phyloP scores from a whole-genome alignment of 2,797 vertebrate species.

The Merluccius polli region DNA sequence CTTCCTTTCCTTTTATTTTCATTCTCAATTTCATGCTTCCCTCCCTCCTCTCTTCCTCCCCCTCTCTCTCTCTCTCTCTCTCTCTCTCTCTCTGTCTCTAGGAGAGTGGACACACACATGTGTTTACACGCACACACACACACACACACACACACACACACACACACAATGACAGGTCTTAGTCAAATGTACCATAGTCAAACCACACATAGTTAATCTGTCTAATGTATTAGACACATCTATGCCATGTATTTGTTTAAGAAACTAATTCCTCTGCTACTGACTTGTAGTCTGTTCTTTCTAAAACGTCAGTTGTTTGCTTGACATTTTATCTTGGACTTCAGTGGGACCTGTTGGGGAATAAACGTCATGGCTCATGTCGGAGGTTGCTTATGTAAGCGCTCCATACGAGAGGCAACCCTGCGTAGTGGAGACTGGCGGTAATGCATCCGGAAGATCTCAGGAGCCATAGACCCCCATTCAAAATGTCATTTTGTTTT shows the following conservation, averaged over 20 bases:
- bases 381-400: background rate
- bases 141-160: background rate
- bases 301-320: slow-evolving; percentile 43
- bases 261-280: slow-evolving; percentile 33
- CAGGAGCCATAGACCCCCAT: too few relatives aligned
- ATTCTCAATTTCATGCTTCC: slow-evolving; percentile 8
- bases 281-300: slow-evolving; percentile 14
- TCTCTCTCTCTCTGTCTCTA: too few relatives aligned
- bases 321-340: slow-evolving; percentile 47
- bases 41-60: slow-evolving; percentile 11
- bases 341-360: slow-evolving; percentile 9
- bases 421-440: too few relatives aligned
- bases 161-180: background rate
- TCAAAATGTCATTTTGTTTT: too few relatives aligned
- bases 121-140: background rate
- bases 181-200: background rate
- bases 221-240: slow-evolving; percentile 26
- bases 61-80: too few relatives aligned
- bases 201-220: background rate
- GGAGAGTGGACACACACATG: background rate
- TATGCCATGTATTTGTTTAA: slow-evolving; percentile 12
- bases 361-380: slow-evolving; percentile 28
- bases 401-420: too few relatives aligned
- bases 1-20: slow-evolving; percentile 15
- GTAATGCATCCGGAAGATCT: too few relatives aligned